Base-by-base conservation (phyloP, 2,888 invertebrate species). In the Seira musarum region DNA sequence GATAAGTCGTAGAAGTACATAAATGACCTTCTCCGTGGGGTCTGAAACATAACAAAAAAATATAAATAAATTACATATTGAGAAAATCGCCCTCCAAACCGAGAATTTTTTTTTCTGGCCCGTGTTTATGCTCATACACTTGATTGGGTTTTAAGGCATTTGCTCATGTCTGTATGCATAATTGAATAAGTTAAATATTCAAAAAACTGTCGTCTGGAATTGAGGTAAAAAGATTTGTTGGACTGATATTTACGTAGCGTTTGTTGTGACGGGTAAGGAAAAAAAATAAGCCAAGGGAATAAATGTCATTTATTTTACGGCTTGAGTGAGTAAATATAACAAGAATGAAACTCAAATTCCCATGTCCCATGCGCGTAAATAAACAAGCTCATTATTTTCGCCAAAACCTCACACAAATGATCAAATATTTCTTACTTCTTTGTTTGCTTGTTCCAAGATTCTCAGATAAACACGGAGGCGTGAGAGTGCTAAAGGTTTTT, bases 141-240 rank as follows among this genome's bases (percentile, higher is more conserved):
- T 35, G 57, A 70, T 60, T 70, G 60, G 57, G 60, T 30, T 70
- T 15, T 3, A 49, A 40, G 13, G 15, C 17, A 49, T 49, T 49
- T 70, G 8, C 19, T 2, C 17, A 21, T 63, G 64, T 49, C 49
- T 49, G 6, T 3, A 13, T 13, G 3, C 3, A 49, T 71, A 71
- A 71, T 71, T 71, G 71, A 71, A 71, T 61, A 61, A 71, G 71
- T 71, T 71, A 63, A 71, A 60, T 71, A 64, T 63, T 60, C 63
- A 71, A 49, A 71, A 63, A 60, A 46, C 64, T 63, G 70, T 17
- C 19, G 49, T 49, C 49, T 49, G 49, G 15, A 49, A 49, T 49
- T 30, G 17, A 49, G 17, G 49, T n/a, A 49, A 49, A 17, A 35
- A 61, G 67, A 67, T 67, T 67, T 67, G 19, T 15, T 46, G 2